phyloP scores from a whole-genome alignment of 2,113 vertebrate species.

The Climacteris rufus region DNA sequence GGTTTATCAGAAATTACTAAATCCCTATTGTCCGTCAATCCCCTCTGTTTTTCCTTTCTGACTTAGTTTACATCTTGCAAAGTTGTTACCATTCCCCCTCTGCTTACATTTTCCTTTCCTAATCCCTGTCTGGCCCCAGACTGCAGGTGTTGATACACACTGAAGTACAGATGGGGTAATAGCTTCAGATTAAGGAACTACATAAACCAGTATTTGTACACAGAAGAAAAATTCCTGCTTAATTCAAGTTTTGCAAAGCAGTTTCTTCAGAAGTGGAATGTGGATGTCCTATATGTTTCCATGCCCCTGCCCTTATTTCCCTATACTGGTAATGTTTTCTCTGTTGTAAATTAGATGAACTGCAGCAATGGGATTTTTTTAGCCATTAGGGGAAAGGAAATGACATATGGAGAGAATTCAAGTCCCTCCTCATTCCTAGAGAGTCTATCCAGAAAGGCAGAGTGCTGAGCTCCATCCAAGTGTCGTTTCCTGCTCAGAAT shows the following conservation, averaged over 20 bases:
- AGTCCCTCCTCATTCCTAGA: conserved; percentile 71
- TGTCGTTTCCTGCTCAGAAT: conserved; percentile 48
- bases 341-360: not conserved
- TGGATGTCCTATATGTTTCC: not conserved
- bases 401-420: conserved; percentile 55
- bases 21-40: not conserved
- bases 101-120: not conserved
- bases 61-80: not conserved
- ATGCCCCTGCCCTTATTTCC: not conserved
- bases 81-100: not conserved
- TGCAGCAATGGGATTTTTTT: not conserved
- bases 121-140: not conserved
- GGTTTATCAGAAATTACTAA: not conserved
- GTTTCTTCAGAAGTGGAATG: not conserved
- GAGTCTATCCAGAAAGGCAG: conserved; percentile 60
- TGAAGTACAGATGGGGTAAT: not conserved
- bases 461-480: conserved; percentile 46
- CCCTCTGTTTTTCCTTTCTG: not conserved
- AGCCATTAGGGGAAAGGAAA: conserved; percentile 53
- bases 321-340: not conserved
- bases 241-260: not conserved
- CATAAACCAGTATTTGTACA: not conserved
- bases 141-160: not conserved
- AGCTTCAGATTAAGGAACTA: not conserved
- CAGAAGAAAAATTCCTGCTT: not conserved